Conservation (phyloP, 2,888 invertebrate genomes). For the Cerastis leucographa region DNA sequence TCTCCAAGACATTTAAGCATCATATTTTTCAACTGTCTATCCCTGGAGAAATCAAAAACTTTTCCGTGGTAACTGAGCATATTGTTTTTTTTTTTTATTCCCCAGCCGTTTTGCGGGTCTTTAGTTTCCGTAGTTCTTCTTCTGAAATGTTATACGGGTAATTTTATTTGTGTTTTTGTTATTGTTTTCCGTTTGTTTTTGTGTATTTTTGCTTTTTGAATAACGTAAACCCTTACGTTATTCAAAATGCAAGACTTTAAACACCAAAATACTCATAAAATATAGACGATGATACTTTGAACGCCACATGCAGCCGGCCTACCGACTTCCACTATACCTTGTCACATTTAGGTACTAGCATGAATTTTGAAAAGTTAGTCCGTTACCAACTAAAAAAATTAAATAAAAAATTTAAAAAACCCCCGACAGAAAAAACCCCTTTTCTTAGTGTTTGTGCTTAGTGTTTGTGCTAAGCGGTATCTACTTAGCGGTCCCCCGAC, state of each 20-base stretch:
- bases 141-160: slow-evolving; percentile 34
- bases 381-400: too few species aligned
- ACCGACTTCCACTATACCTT: too few species aligned
- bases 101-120: slow-evolving; percentile 59
- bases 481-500: too few species aligned
- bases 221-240: not conserved
- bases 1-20: slow-evolving; percentile 57
- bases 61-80: slow-evolving; percentile 67
- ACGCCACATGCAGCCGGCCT: too few species aligned
- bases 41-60: slow-evolving; percentile 79
- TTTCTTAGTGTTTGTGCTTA: too few species aligned
- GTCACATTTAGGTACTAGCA: too few species aligned
- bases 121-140: slow-evolving; percentile 63
- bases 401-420: too few species aligned
- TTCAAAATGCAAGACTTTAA: too few species aligned
- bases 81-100: slow-evolving; percentile 67
- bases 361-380: too few species aligned
- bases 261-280: not conserved
- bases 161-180: slow-evolving; percentile 31
- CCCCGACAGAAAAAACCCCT: too few species aligned
- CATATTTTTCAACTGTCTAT: slow-evolving; percentile 70
- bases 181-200: slow-evolving; percentile 34
- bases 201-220: slow-evolving; percentile 14
- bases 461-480: too few species aligned
- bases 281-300: too few species aligned